Base-by-base conservation (phyloP, 2,888 invertebrate species). In the Calliscelio sp. region DNA sequence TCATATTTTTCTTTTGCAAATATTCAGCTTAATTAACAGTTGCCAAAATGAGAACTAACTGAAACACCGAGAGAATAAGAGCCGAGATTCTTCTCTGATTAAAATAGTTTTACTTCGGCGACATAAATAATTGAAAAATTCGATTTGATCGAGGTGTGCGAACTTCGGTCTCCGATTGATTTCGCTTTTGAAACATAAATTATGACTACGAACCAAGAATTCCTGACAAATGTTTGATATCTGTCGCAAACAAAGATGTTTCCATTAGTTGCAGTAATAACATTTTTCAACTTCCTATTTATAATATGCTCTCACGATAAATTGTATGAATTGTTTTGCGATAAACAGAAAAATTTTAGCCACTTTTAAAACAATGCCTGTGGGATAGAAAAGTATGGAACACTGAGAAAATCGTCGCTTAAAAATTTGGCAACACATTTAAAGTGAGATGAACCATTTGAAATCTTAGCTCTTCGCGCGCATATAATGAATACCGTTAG, bases 361-460 rank as follows among this genome's bases (percentile, higher is more conserved):
- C n/a, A 28, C 8, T 28, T 28, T 4, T 6, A 28, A 28, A 28
- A 28, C 8, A 28, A 28, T 28, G 8, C 28, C 4, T 55, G 18
- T 28, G 14, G 11, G 28, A 38, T 22, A 2, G 51, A 11, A 28
- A 53, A 20, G 32, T 32, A 16, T n/a, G 5, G n/a, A 10, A 16
- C 24, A 0, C 46, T 22, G 53, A 38, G 68, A 53, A 46, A 75
- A 81, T 85, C 86, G 55, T 41, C 59, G 70, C 20, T 28, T 3
- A 59, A 79, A 79, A 84, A 78, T 84, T 78, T 70, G 81, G 77
- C 59, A 63, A 51, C 55, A 11, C 68, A 28, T 55, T 85, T 85
- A 82, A 85, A 85, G 85, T 32, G 82, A 85, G 85, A 85, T 85
- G 73, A 82, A 55, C 81, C 80, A 74, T 74, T 80, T 70, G 74